Evolutionary conservation across 2,888 invertebrate genomes (phyloP).

Genomic region (Lampropteryx suffumata): DNA sequence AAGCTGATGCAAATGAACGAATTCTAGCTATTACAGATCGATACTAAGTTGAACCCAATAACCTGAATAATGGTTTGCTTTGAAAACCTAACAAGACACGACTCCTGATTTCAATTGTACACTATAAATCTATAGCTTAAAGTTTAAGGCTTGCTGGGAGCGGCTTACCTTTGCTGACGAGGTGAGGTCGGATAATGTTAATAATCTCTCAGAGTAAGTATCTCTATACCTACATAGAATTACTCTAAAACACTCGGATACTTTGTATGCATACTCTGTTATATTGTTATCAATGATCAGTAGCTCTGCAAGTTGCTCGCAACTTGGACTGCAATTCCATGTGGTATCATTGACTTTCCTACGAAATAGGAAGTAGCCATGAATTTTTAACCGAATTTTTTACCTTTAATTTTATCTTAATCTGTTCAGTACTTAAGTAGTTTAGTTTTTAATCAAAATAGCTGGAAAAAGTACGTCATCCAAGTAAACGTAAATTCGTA

Average conservation of each 20-base stretch:
- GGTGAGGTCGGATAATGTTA: slow-evolving; percentile 53
- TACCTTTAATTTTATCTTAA: too few relatives aligned
- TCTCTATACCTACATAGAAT: slow-evolving; percentile 1
- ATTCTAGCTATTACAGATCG: slow-evolving; percentile 34
- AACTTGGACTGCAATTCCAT: too few relatives aligned
- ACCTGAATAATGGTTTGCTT: slow-evolving; percentile 43
- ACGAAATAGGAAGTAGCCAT: too few relatives aligned
- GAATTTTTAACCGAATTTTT: too few relatives aligned
- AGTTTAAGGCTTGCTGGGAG: slow-evolving; percentile 47
- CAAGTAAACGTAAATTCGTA: too few relatives aligned
- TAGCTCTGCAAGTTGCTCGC: not conserved
- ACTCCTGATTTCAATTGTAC: slow-evolving; percentile 44
- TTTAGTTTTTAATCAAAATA: too few relatives aligned
- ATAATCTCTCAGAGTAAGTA: slow-evolving; percentile 25
- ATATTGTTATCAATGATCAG: not conserved
- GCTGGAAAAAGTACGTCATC: too few relatives aligned
- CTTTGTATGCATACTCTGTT: too few relatives aligned
- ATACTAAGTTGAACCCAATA: slow-evolving; percentile 39
- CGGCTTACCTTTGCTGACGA: slow-evolving; percentile 52
- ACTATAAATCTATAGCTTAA: slow-evolving; percentile 50
- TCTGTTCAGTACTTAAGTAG: too few relatives aligned
- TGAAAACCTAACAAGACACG: slow-evolving; percentile 53
- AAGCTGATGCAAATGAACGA: slow-evolving; percentile 28
- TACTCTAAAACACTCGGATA: not conserved
- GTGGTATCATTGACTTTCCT: too few relatives aligned